A percentile compares a stretch with the other conserved stretches of the same genome.
phyloP scores from a whole-genome alignment of 2,888 invertebrate genomes.

The Apodemia zela region DNA sequence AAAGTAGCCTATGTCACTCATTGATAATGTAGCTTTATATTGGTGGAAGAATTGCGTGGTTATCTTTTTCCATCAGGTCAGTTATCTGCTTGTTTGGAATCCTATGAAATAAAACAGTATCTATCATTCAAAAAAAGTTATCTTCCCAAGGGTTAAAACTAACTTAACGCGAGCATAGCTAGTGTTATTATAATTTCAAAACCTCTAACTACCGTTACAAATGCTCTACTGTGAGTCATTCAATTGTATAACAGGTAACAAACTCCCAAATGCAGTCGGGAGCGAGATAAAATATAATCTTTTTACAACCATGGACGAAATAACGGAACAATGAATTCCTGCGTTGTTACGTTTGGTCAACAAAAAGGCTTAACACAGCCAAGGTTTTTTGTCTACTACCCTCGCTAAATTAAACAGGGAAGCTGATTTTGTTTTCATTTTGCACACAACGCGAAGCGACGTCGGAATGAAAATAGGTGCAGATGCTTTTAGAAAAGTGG shows the following conservation, averaged over 20 bases:
- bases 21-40: too few species aligned
- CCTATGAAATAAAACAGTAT: too few species aligned
- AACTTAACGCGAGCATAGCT: neutral
- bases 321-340: slow-evolving; percentile 75
- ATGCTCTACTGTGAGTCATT: slow-evolving; percentile 43
- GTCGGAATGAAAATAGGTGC: slow-evolving; percentile 33
- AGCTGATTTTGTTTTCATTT: slow-evolving; percentile 67
- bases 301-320: slow-evolving; percentile 56
- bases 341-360: slow-evolving; percentile 64
- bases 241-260: slow-evolving; percentile 40
- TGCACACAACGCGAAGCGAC: slow-evolving; percentile 42
- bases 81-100: too few species aligned
- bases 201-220: neutral
- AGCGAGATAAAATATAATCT: slow-evolving; percentile 49
- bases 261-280: slow-evolving; percentile 44
- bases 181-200: neutral
- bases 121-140: too few species aligned
- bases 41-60: too few species aligned
- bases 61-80: too few species aligned
- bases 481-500: slow-evolving; percentile 35
- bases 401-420: slow-evolving; percentile 75
- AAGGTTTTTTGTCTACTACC: slow-evolving; percentile 70
- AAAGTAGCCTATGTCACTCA: too few species aligned
- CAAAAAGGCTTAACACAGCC: slow-evolving; percentile 66
- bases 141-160: neutral